Evolutionary conservation across 2,113 vertebrate species (phyloP), one percentile per base, ranked within the genome.

Genomic region (Chaetodon auriga): DNA sequence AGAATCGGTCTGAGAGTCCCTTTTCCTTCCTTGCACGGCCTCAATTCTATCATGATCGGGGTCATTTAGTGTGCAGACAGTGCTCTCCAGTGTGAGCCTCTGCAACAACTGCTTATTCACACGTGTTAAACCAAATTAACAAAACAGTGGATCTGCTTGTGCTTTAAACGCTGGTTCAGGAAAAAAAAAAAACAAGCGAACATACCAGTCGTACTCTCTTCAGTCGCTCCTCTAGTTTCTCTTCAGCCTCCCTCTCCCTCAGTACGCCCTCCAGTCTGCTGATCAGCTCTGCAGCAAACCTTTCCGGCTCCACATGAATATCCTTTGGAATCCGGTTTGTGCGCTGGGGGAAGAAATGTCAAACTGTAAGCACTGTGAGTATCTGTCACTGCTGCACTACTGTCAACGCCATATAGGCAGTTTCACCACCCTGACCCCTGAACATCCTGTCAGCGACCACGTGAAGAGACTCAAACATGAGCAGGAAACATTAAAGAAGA

Each of bases 281-380:
- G 92, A 98, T 99, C 80, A 99, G 95, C 85, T 99, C 96, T 4
- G 97, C 97, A 10, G 98, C 98, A 81, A 99, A 99, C 90, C 97
- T 96, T 81, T 97, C 96, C 11, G 97, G 98, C 75, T 98, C 98
- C 75, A 98, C 97, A 0, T 98, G 97, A 79, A 99, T 94, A 85
- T 98, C 97, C 95, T 98, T 99, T 83, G 97, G 97, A 92, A 99
- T 96, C 91, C 97, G 95, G 93, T 97, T 96, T 0, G 96, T 96
- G 90, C 96, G 97, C 97, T 98, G 83, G 30, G 43, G 58, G 54
- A 55, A 43, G 21, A 83, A 46, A 85, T 12, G 41, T 72, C 72
- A 43, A 46, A 62, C 7, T 54, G 51, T 91, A 45, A 90, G 68
- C 9, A 10, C 21, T 41, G 38, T 62, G 25, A 16, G 54, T 61